Percentiles rank a stretch among this genome's conserved stretches.
These are phyloP conservation scores for Syngnathoides biaculeatus DNA, from an alignment of 2,113 vertebrate species.

Conservation along the genomic window DNA sequence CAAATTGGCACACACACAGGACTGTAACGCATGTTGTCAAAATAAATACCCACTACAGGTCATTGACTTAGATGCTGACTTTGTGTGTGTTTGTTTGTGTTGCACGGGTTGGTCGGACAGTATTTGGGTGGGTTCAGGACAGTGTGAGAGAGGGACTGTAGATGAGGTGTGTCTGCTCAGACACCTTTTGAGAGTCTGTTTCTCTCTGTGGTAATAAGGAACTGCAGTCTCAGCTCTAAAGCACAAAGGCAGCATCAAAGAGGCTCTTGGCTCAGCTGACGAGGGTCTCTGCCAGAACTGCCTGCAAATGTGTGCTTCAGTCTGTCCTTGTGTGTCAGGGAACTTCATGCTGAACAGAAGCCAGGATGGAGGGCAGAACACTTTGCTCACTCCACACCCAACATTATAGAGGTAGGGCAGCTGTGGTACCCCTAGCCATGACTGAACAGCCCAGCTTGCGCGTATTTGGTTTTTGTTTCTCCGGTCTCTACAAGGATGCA, in stretches of 20 bases:
- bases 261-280: slow-evolving; percentile 23
- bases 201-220: slow-evolving; percentile 69
- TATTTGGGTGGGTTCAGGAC: slow-evolving; percentile 42
- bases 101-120: slow-evolving; percentile 21
- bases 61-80: slow-evolving; percentile 30
- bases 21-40: slow-evolving; percentile 47
- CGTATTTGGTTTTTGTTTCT: slow-evolving; percentile 21
- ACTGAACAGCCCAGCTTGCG: background rate
- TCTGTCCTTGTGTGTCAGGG: slow-evolving; percentile 17
- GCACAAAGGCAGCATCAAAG: slow-evolving; percentile 57
- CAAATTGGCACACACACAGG: slow-evolving; percentile 22
- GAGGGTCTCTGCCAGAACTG: slow-evolving; percentile 25
- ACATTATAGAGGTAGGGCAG: slow-evolving; percentile 70
- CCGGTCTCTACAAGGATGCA: slow-evolving; percentile 24
- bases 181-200: slow-evolving; percentile 67
- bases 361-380: slow-evolving; percentile 65
- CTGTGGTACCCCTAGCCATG: background rate
- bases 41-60: slow-evolving; percentile 43
- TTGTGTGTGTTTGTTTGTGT: slow-evolving; percentile 12
- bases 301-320: slow-evolving; percentile 16
- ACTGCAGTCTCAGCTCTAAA: slow-evolving; percentile 71
- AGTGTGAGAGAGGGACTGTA: slow-evolving; percentile 20
- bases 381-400: slow-evolving; percentile 59
- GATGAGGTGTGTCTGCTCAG: slow-evolving; percentile 19
- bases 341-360: slow-evolving; percentile 15